phyloP scores from a whole-genome alignment of 2,113 vertebrate species.

The Siniperca knerii region DNA sequence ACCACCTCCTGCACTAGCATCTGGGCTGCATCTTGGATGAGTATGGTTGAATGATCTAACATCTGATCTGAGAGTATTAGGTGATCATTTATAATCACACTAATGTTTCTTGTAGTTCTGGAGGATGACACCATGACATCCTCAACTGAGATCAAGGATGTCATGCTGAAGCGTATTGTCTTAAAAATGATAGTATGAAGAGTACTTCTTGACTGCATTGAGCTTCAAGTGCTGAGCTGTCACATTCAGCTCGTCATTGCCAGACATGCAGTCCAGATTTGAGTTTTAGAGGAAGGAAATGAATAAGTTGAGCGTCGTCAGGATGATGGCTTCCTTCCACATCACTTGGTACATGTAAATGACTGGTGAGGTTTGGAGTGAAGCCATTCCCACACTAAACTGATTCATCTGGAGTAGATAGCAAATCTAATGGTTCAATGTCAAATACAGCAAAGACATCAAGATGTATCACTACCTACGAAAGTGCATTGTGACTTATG shows the following conservation, averaged over 20 bases:
- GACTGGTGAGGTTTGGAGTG: background rate
- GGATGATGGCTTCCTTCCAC: slow-evolving; percentile 5
- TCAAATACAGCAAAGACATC: background rate
- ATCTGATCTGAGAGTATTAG: background rate
- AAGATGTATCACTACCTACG: background rate
- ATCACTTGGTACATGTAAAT: background rate
- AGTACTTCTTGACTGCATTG: background rate
- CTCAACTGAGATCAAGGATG: background rate
- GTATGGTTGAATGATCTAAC: background rate
- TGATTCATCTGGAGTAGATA: background rate
- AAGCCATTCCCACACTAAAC: background rate
- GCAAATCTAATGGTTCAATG: background rate
- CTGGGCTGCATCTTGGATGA: slow-evolving; percentile 1
- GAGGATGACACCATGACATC: background rate
- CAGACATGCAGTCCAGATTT: slow-evolving; percentile 18
- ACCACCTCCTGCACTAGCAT: background rate
- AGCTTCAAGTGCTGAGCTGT: background rate
- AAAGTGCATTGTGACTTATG: background rate
- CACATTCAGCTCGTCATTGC: background rate
- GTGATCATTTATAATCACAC: background rate
- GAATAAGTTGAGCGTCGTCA: background rate
- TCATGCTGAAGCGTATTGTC: background rate
- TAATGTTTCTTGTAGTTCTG: too few relatives aligned
- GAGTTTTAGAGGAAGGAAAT: background rate
- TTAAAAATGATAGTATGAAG: background rate